These are phyloP conservation scores for Molorchus minor DNA, from an alignment of 2,888 invertebrate species.

Conservation along the genomic window DNA sequence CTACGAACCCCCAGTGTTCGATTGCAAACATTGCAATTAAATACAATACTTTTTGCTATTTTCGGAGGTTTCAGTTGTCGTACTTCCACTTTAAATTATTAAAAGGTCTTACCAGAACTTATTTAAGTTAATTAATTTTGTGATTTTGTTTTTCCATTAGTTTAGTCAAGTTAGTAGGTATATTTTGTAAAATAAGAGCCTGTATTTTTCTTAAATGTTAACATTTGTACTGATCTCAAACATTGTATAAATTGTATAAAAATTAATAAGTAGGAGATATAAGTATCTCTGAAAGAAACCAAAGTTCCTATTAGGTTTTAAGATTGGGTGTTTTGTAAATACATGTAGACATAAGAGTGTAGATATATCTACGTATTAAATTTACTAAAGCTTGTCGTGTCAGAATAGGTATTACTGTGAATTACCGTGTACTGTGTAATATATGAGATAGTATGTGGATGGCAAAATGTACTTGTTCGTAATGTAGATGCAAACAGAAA, in stretches of 20 bases:
- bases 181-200: no score
- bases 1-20: no score
- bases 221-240: constrained; percentile 33
- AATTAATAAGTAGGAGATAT: constrained; percentile 50
- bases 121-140: no score
- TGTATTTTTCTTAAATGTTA: no score
- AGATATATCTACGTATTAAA: constrained; percentile 30
- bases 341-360: constrained; percentile 17
- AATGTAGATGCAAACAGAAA: constrained; percentile 60
- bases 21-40: no score
- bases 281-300: constrained; percentile 68
- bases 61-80: no score
- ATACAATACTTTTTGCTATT: no score
- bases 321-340: constrained; percentile 38
- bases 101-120: no score
- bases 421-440: constrained; percentile 43
- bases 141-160: no score
- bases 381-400: constrained; percentile 37
- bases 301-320: constrained; percentile 66
- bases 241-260: constrained; percentile 36
- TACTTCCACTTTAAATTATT: no score
- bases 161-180: no score
- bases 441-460: constrained; percentile 53
- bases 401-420: constrained; percentile 50
- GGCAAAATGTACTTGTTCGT: constrained; percentile 61